Evolutionary conservation across 2,797 vertebrate species (phyloP), one percentile per base, ranked within the genome.

Genomic region (Gallinago stenura): DNA sequence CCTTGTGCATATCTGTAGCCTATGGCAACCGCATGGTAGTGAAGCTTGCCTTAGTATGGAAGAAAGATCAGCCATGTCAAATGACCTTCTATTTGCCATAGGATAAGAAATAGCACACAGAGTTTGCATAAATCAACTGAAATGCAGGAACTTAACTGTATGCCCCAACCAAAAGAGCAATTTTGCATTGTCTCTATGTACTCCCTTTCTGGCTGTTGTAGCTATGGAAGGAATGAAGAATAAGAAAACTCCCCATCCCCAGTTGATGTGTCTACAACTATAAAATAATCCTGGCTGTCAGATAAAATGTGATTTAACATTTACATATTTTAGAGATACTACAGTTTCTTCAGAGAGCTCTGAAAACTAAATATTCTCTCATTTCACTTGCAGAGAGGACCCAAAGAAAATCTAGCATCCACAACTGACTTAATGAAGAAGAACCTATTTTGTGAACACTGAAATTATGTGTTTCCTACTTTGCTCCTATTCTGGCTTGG

Each of bases 361-460:
- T 84, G 60, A 81, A 93, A 91, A 10, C 37, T 95, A 82, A 94
- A 12, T 70, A 33, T 69, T 79, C 33, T 94, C 33, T 93, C 16
- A 31, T 92, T 94, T 89, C 45, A 20, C 37, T 93, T 92, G 30
- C 91, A 97, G 96, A 85, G 79, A 93, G 71, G 35, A 68, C 4
- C 20, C 86, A 71, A 83, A 93, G 77, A 87, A 94, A 39, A 79
- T 4, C 9, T 17, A 39, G 6, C 9, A 57, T 2, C 48, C 24
- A 2, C 25, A 90, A 90, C 21, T 96, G 88, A 96, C 21, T 18
- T 48, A 50, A 66, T 22, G 83, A 82, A 90, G 85, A 95, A 82
- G 73, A 77, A 37, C 7, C 10, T 89, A 56, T 85, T 90, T 75
- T 92, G 91, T 97, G 95, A 96, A 96, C 87, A 90, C 54, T 80